Conservation (phyloP, 2,888 invertebrate genomes). For the Apamea monoglypha region DNA sequence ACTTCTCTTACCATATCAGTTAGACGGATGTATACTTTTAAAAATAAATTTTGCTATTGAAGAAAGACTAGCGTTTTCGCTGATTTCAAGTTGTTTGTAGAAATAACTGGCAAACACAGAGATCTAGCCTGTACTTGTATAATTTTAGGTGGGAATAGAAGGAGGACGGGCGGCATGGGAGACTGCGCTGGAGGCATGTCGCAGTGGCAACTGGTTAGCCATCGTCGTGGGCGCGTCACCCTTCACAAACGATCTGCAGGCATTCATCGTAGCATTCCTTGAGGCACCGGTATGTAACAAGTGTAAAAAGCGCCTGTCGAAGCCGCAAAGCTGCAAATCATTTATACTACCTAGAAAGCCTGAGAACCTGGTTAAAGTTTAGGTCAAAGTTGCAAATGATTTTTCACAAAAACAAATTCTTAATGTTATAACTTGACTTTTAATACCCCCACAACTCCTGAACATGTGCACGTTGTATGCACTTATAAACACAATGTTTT, state of each 20-base stretch:
- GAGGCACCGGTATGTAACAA: conserved; percentile 70
- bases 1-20: not conserved
- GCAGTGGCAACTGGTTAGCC: conserved; percentile 82
- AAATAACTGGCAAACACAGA: not conserved
- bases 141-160: conserved; percentile 79
- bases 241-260: conserved; percentile 78
- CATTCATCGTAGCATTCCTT: conserved; percentile 74
- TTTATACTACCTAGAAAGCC: no score
- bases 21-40: not conserved
- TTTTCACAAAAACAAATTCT: not conserved
- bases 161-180: conserved; percentile 78
- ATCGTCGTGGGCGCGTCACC: conserved; percentile 83
- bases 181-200: conserved; percentile 72
- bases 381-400: not conserved
- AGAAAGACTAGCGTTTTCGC: not conserved
- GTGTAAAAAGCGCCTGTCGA: not conserved
- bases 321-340: not conserved
- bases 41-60: not conserved
- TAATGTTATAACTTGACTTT: not conserved
- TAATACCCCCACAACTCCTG: no score
- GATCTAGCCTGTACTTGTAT: not conserved
- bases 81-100: not conserved
- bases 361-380: not conserved
- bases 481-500: not conserved
- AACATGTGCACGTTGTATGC: not conserved